Conservation (phyloP, 1,140 invertebrate species). For the Caenorhabditis remanei region DNA sequence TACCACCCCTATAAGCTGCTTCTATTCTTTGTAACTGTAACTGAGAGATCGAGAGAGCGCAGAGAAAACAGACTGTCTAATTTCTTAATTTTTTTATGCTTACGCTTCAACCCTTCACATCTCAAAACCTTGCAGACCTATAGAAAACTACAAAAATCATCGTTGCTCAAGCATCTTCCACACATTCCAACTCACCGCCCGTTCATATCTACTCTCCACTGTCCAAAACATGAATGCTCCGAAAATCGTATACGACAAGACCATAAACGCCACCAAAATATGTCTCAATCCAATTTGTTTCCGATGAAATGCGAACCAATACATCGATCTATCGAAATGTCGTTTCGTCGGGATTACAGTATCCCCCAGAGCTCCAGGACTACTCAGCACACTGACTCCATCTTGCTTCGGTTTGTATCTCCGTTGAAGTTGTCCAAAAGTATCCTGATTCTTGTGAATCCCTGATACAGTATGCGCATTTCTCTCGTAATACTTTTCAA, state of each 20-base stretch:
- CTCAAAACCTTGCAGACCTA: too few species aligned
- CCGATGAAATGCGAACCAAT: conserved; percentile 46
- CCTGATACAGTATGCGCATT: conserved; percentile 39
- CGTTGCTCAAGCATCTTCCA: too few species aligned
- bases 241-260: conserved; percentile 2
- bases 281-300: conserved; percentile 27
- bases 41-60: too few species aligned
- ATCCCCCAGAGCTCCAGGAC: conserved; percentile 32
- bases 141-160: too few species aligned
- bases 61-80: too few species aligned
- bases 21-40: too few species aligned
- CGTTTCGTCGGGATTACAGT: background rate
- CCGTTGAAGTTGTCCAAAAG: conserved; percentile 9
- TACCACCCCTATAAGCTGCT: too few species aligned
- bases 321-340: conserved; percentile 34
- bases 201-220: conserved; percentile 13
- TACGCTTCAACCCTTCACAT: too few species aligned
- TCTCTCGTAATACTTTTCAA: conserved; percentile 37
- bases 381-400: conserved; percentile 11
- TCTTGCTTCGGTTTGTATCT: conserved; percentile 49
- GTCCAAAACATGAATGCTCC: conserved; percentile 43
- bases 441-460: conserved; percentile 20
- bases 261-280: conserved; percentile 27
- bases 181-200: conserved; percentile 8
- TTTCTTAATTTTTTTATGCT: too few species aligned